Evolutionary conservation across 2,888 invertebrate genomes (phyloP).

Genomic region (Scaptomyza cyrtandrae): DNA sequence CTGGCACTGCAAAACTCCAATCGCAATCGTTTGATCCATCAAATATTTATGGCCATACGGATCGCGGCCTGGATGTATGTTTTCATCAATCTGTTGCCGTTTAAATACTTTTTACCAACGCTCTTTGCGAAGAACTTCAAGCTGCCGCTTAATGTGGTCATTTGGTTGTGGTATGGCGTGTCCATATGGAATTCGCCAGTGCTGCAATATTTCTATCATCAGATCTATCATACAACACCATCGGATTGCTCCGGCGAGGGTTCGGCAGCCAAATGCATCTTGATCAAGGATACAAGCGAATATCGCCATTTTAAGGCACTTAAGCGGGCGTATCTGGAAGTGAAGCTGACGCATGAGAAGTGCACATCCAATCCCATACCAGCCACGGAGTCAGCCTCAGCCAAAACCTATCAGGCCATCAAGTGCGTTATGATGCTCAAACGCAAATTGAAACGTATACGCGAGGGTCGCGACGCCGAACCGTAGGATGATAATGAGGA

Average conservation of each 20-base stretch:
- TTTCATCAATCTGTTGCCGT: slow-evolving; percentile 83
- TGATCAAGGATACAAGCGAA: slow-evolving; percentile 83
- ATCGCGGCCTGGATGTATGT: slow-evolving; percentile 84
- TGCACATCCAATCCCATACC: slow-evolving; percentile 66
- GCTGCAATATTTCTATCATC: slow-evolving; percentile 84
- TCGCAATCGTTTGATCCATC: slow-evolving; percentile 81
- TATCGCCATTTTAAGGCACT: slow-evolving; percentile 83
- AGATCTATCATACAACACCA: slow-evolving; percentile 83
- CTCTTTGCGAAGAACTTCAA: slow-evolving; percentile 84
- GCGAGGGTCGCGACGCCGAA: slow-evolving; percentile 83
- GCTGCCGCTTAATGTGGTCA: slow-evolving; percentile 79
- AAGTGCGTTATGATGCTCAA: slow-evolving; percentile 85
- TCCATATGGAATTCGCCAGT: slow-evolving; percentile 85
- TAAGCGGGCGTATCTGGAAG: slow-evolving; percentile 83
- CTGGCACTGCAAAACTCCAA: slow-evolving; percentile 82
- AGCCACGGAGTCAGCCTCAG: slow-evolving; percentile 77
- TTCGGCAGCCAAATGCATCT: slow-evolving; percentile 84
- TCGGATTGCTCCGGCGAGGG: slow-evolving; percentile 84
- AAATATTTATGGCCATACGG: slow-evolving; percentile 82
- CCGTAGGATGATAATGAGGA: slow-evolving; percentile 79
- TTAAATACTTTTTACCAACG: slow-evolving; percentile 84
- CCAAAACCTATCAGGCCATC: slow-evolving; percentile 84
- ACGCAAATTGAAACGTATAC: slow-evolving; percentile 84
- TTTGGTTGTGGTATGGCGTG: slow-evolving; percentile 84
- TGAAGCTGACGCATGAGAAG: slow-evolving; percentile 83